phyloP scores from a whole-genome alignment of 2,888 invertebrate species.

The Caenorhabditis sp. region DNA sequence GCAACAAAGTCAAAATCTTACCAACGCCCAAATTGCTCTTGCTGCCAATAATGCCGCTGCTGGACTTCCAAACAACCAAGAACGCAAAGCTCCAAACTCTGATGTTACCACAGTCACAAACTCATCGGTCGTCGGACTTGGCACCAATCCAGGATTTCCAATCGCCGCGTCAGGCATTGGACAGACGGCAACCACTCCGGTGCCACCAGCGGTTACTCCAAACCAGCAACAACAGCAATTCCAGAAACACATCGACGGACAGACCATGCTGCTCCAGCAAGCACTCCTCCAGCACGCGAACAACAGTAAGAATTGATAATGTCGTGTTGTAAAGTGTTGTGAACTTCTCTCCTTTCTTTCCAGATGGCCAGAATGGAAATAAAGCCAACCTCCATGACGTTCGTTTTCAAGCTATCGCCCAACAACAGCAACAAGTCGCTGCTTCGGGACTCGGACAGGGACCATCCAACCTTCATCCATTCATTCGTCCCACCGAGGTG shows the following conservation, averaged over 20 bases:
- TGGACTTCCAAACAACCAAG: slow-evolving; percentile 23
- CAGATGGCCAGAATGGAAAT: slow-evolving; percentile 22
- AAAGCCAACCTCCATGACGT: slow-evolving; percentile 60
- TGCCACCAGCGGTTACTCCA: slow-evolving; percentile 52
- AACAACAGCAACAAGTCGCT: slow-evolving; percentile 59
- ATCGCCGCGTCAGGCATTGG: background rate
- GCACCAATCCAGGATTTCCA: slow-evolving; percentile 21
- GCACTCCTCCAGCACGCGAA: slow-evolving; percentile 65
- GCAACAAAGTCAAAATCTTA: slow-evolving; percentile 40
- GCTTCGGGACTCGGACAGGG: slow-evolving; percentile 40
- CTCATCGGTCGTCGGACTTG: slow-evolving; percentile 14
- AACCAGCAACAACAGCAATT: slow-evolving; percentile 43
- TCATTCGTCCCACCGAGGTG: slow-evolving; percentile 63
- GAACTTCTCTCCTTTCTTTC: slow-evolving; percentile 23
- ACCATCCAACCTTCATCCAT: slow-evolving; percentile 57
- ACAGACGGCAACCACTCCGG: slow-evolving; percentile 42
- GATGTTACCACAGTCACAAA: slow-evolving; percentile 35
- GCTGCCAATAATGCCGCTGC: slow-evolving; percentile 45
- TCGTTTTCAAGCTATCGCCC: slow-evolving; percentile 63
- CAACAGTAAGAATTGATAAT: slow-evolving; percentile 10
- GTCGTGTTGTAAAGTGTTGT: slow-evolving; percentile 16
- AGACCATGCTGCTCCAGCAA: slow-evolving; percentile 70
- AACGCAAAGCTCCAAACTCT: slow-evolving; percentile 45
- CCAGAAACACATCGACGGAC: slow-evolving; percentile 64
- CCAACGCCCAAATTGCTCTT: slow-evolving; percentile 46